Evolutionary conservation across 2,888 invertebrate genomes (phyloP).

Genomic region (Anthophora plumipes): DNA sequence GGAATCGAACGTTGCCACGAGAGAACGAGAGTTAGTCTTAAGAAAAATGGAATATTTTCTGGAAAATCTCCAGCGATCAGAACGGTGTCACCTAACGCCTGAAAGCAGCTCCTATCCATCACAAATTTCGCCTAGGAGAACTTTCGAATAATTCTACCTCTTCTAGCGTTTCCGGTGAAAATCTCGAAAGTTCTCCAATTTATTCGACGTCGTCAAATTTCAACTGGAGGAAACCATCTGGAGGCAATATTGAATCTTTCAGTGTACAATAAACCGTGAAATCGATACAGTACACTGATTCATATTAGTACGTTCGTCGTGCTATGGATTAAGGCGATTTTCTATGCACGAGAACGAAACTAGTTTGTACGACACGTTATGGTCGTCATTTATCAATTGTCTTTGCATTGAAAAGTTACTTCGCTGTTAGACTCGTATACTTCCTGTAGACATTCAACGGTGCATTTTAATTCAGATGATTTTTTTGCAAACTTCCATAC

Average conservation of each 20-base stretch:
- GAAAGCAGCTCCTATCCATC: not conserved
- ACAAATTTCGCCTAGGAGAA: not conserved
- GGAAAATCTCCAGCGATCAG: not conserved
- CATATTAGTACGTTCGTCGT: not conserved
- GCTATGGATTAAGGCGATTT: not conserved
- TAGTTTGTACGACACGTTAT: too few species aligned
- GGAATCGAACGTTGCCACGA: too few species aligned
- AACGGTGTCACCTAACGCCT: not conserved
- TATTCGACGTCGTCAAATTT: constrained; percentile 3
- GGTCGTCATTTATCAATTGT: too few species aligned
- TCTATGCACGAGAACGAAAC: not conserved
- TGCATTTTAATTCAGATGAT: too few species aligned
- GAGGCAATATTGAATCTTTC: not conserved
- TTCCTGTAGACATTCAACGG: too few species aligned
- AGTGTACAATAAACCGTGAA: not conserved
- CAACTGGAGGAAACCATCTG: not conserved
- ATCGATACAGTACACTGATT: not conserved
- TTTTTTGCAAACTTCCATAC: too few species aligned
- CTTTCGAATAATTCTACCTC: not conserved
- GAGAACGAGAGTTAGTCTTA: too few species aligned
- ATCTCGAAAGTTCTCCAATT: constrained; percentile 7
- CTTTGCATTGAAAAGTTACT: too few species aligned
- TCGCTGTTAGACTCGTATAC: too few species aligned
- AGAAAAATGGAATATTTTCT: not conserved
- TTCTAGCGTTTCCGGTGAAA: not conserved